Percentiles rank a stretch among this genome's conserved stretches.
Evolutionary conservation across 2,797 vertebrate genomes (phyloP).

Genomic region (Eleutherodactylus coqui): DNA sequence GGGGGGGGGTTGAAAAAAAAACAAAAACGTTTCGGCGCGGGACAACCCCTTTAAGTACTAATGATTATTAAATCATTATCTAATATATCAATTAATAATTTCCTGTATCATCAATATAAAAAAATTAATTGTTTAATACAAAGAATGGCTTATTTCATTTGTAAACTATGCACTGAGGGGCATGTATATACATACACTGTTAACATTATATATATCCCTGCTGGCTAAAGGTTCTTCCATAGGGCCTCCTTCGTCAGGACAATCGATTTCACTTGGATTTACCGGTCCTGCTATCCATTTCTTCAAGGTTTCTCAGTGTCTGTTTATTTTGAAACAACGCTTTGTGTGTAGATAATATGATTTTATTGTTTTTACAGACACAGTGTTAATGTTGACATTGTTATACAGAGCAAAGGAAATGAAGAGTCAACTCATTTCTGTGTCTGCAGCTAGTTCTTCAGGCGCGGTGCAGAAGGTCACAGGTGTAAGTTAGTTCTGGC

Average conservation of each 20-base stretch:
- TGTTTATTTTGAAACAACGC: slow-evolving; percentile 59
- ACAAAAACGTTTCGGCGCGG: too few relatives aligned
- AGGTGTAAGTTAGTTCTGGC: slow-evolving; percentile 60
- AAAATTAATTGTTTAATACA: too few relatives aligned
- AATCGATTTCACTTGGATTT: neutral
- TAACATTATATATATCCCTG: too few relatives aligned
- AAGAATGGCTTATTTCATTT: too few relatives aligned
- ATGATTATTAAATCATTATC: too few relatives aligned
- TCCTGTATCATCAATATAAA: too few relatives aligned
- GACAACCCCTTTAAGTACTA: too few relatives aligned
- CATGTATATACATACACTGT: too few relatives aligned
- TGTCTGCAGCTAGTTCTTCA: slow-evolving; percentile 49
- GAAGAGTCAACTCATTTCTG: slow-evolving; percentile 51
- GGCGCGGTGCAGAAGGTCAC: slow-evolving; percentile 51
- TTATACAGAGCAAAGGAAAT: slow-evolving; percentile 53
- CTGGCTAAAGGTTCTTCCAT: neutral
- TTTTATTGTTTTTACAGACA: slow-evolving; percentile 63
- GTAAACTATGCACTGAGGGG: too few relatives aligned
- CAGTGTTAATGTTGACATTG: slow-evolving; percentile 62
- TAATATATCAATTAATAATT: too few relatives aligned
- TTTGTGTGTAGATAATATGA: slow-evolving; percentile 52
- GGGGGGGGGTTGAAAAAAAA: too few relatives aligned
- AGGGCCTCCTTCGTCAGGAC: neutral
- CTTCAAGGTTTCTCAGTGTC: neutral
- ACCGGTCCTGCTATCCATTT: slow-evolving; percentile 10